phyloP scores from a whole-genome alignment of 2,888 invertebrate species.

The Mesochorus sp. region DNA sequence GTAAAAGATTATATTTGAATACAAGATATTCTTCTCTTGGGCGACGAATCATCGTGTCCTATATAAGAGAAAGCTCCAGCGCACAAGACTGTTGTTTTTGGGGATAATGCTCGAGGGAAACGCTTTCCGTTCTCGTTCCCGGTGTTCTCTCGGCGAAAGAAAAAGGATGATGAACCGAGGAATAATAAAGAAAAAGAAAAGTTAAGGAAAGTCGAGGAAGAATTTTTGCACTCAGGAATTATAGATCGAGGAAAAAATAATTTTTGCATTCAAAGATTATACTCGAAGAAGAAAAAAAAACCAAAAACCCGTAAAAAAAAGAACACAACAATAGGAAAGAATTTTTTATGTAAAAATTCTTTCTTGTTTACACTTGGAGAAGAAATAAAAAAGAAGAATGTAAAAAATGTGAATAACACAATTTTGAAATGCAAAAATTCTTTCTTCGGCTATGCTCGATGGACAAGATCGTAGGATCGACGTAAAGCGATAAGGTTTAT shows the following conservation, averaged over 20 bases:
- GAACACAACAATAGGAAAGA: too few relatives aligned
- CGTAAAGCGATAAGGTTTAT: background rate
- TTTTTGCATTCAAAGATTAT: too few relatives aligned
- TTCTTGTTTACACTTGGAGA: too few relatives aligned
- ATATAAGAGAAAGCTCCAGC: slow-evolving; percentile 1
- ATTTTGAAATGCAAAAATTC: background rate
- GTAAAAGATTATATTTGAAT: too few relatives aligned
- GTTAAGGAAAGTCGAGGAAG: too few relatives aligned
- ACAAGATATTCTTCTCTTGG: background rate
- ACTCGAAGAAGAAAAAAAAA: too few relatives aligned
- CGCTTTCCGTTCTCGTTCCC: slow-evolving; percentile 54
- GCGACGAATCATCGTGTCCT: slow-evolving; percentile 17
- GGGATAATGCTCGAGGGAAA: slow-evolving; percentile 7
- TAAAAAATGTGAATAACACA: background rate
- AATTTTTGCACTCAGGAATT: too few relatives aligned
- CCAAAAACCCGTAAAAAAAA: too few relatives aligned
- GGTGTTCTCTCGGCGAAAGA: slow-evolving; percentile 44
- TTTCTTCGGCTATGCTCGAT: slow-evolving; percentile 40
- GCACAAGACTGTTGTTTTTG: slow-evolving; percentile 44
- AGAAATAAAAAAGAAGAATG: background rate
- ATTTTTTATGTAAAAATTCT: too few relatives aligned
- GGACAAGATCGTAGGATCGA: slow-evolving; percentile 22
- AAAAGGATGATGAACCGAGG: too few relatives aligned
- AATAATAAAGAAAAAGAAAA: too few relatives aligned
- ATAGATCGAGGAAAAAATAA: too few relatives aligned